Percentiles rank a stretch among this genome's conserved stretches.
phyloP scores from a whole-genome alignment of 2,888 invertebrate genomes.

The Ethmia dodecea region DNA sequence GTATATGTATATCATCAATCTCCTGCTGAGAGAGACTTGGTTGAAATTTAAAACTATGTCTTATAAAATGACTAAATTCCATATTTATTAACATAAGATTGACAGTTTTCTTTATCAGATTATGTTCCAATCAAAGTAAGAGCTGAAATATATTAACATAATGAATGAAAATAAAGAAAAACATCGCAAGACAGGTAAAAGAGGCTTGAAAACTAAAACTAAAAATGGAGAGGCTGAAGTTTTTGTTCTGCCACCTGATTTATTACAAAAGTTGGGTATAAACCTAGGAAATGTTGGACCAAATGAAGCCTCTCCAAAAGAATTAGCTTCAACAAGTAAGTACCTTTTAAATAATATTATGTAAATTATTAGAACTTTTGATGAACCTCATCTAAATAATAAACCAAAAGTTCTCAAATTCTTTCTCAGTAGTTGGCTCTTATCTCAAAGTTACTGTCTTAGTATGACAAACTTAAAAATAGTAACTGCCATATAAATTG shows the following conservation, averaged over 20 bases:
- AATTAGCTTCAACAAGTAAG: constrained; percentile 2
- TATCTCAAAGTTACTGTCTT: too few relatives aligned
- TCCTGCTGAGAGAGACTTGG: too few relatives aligned
- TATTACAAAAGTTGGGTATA: constrained; percentile 64
- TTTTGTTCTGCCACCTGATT: constrained; percentile 60
- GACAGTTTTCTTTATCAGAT: not conserved
- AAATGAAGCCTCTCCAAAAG: constrained; percentile 14
- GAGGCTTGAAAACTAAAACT: constrained; percentile 7
- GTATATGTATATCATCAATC: not conserved
- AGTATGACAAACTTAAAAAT: too few relatives aligned
- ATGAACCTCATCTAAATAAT: too few relatives aligned
- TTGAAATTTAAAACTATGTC: not conserved
- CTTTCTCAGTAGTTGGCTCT: too few relatives aligned
- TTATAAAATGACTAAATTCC: not conserved
- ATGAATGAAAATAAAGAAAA: constrained; percentile 1
- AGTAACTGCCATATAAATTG: too few relatives aligned
- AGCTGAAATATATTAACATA: not conserved
- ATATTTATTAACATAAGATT: not conserved
- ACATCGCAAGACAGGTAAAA: constrained; percentile 19
- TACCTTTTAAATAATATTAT: too few relatives aligned
- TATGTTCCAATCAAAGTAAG: not conserved
- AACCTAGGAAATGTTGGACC: constrained; percentile 35
- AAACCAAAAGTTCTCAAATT: too few relatives aligned
- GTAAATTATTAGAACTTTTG: too few relatives aligned
- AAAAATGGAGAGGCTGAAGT: constrained; percentile 33